Percentiles rank a stretch among this genome's conserved stretches.
phyloP scores from a whole-genome alignment of 1,140 invertebrate species.

The Nomia melanderi region DNA sequence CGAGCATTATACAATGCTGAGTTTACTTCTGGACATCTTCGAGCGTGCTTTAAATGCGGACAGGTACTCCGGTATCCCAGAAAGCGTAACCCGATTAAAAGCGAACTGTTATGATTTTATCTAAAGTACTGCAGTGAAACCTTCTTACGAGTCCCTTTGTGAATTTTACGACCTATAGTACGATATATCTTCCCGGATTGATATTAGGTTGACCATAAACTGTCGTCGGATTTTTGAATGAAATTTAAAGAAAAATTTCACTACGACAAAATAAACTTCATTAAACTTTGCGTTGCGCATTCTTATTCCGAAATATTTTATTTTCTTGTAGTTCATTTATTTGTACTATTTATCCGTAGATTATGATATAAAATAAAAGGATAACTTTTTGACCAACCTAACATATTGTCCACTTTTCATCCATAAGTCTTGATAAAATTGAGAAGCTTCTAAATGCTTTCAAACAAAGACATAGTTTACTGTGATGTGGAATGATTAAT shows the following conservation, averaged over 20 bases:
- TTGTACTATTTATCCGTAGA: too few species aligned
- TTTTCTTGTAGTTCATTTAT: too few species aligned
- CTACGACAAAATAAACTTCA: background rate
- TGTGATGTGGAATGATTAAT: too few species aligned
- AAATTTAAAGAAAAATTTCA: background rate
- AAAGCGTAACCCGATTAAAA: constrained; percentile 12
- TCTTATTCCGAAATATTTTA: too few species aligned
- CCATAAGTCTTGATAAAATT: too few species aligned
- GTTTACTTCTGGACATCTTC: constrained; percentile 13
- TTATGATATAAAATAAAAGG: too few species aligned
- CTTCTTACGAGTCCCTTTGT: constrained; percentile 5
- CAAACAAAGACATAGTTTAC: too few species aligned
- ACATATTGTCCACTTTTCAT: too few species aligned
- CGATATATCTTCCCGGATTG: constrained; percentile 9
- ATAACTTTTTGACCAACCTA: too few species aligned
- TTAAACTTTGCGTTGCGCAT: too few species aligned
- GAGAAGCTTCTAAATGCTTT: too few species aligned
- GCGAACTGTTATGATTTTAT: constrained; percentile 28
- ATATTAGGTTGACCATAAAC: background rate
- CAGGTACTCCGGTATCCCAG: background rate
- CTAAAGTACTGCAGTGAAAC: background rate
- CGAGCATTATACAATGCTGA: background rate
- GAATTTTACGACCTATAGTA: constrained; percentile 24
- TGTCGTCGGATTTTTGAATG: background rate
- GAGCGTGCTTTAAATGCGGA: background rate